phyloP scores from a whole-genome alignment of 2,113 vertebrate genomes.

The Ovibos moschatus region DNA sequence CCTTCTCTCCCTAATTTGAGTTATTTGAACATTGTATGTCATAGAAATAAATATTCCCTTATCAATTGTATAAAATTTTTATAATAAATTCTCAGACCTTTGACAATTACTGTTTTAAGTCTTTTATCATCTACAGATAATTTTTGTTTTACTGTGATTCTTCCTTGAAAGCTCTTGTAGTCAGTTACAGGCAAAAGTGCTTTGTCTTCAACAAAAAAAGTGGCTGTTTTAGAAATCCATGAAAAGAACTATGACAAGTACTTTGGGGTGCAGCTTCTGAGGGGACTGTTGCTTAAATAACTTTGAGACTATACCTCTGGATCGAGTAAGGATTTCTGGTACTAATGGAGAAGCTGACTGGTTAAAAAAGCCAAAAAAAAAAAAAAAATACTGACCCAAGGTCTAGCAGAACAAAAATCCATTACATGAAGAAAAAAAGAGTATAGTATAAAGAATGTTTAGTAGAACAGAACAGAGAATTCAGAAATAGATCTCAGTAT shows the following conservation, averaged over 20 bases:
- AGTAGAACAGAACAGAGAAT: background rate
- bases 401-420: background rate
- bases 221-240: background rate
- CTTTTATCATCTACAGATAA: background rate
- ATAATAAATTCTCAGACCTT: background rate
- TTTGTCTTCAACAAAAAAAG: background rate
- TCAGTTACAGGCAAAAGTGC: background rate
- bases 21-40: background rate
- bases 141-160: background rate
- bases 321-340: background rate
- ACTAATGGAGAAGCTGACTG: background rate
- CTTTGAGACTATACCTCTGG: background rate
- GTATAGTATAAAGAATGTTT: background rate
- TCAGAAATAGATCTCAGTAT: background rate
- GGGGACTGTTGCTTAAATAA: background rate
- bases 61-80: background rate
- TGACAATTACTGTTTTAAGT: background rate
- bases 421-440: background rate
- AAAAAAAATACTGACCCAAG: background rate
- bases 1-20: background rate
- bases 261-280: background rate
- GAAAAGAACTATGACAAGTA: background rate
- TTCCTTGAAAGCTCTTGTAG: background rate
- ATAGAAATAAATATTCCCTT: background rate
- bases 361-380: background rate